These are phyloP conservation scores for Rousettus madagascariensis DNA, from an alignment of 2,797 vertebrate species.

Conservation along the genomic window DNA sequence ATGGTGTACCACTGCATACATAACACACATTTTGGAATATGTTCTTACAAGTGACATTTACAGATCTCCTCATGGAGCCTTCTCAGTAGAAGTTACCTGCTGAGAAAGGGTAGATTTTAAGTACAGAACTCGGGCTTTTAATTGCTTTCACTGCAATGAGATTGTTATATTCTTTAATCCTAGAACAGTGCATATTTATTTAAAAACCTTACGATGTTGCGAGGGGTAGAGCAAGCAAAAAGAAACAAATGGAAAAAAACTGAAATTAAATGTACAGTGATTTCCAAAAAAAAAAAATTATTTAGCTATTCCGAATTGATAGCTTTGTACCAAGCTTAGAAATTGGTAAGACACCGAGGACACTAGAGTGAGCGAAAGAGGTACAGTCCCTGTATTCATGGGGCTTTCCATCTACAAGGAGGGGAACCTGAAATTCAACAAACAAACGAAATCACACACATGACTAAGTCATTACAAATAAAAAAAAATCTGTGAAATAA, in stretches of 20 bases:
- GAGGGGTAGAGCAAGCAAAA: not conserved
- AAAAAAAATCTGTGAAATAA: not conserved
- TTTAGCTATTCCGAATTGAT: not conserved
- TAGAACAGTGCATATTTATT: not conserved
- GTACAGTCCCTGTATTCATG: accelerated
- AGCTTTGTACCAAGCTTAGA: not conserved
- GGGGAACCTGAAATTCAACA: not conserved
- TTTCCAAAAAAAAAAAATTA: not conserved
- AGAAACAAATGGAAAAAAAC: not conserved
- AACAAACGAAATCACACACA: not conserved
- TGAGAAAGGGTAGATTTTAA: not conserved
- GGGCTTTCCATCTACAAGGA: not conserved
- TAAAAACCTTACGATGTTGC: not conserved
- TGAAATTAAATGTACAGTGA: not conserved
- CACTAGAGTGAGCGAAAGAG: not conserved
- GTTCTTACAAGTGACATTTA: not conserved
- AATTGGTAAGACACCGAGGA: not conserved
- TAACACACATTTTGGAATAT: not conserved
- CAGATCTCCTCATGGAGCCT: not conserved
- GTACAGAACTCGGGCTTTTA: not conserved
- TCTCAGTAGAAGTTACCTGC: not conserved
- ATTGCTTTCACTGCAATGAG: not conserved
- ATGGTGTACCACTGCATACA: accelerated
- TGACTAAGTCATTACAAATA: not conserved
- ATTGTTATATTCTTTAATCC: not conserved